Evolutionary conservation across 2,113 vertebrate species (phyloP), one percentile per base, ranked within the genome.

Genomic region (Aptenodytes patagonicus): DNA sequence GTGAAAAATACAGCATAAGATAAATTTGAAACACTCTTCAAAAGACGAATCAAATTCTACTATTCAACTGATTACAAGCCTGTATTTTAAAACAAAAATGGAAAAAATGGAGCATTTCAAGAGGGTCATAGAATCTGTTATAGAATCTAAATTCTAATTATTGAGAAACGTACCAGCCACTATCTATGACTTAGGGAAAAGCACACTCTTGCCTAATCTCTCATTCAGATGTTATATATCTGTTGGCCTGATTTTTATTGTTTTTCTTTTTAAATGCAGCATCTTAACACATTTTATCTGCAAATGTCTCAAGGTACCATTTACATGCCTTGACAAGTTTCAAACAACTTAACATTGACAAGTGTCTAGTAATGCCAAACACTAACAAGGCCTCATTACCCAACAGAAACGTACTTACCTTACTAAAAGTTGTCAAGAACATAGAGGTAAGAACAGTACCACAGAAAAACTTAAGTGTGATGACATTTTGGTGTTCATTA

Each of bases 341-440:
- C 20, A 49, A 66, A 55, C 40, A 89, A 54, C 31, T 38, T 78
- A 58, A 92, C 21, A 44, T 9, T 83, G 51, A 8, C 29, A 75
- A 66, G 10, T 26, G 20, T 18, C 38, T 32, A 32, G 19, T 29
- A 61, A 69, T 68, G 44, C 28, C 72, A 36, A 64, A 81, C 5
- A 66, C 17, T 65, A 87, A 32, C 19, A 51, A 54, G 32, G 18
- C 55, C 57, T 89, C 49, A 36, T 68, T 9, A 89, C 6, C 34
- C 89, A 87, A 14, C 25, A 87, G 47, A 62, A 25, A 3, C 21
- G 20, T 69, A 96, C 95, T 96, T 95, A 97, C 97, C 96, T 95
- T 72, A 73, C 81, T 58, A 81, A 52, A 93, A 73, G 40, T 1
- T 71, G 69, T 49, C 44, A 79, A 89, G 47, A 72, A 31, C 78